These are phyloP conservation scores for Boulengeromyrus knoepffleri DNA, from an alignment of 2,113 vertebrate genomes.

Conservation along the genomic window DNA sequence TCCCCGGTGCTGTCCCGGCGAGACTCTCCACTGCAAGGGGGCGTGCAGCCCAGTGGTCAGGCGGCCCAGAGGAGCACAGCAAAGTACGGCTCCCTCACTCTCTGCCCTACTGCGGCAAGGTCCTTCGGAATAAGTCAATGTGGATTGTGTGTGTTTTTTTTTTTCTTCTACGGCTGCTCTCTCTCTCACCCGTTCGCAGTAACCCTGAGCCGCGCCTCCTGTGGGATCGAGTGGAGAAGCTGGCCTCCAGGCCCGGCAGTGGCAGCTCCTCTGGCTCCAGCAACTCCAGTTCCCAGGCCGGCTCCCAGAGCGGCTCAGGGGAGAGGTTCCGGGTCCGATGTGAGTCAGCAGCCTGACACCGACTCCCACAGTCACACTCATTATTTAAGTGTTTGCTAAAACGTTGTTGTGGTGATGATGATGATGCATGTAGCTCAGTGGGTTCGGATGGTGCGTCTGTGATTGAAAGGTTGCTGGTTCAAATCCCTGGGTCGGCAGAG, in stretches of 20 bases:
- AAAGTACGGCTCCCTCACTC: slow-evolving; percentile 59
- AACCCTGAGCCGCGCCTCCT: slow-evolving; percentile 84
- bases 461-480: not conserved
- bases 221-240: slow-evolving; percentile 93
- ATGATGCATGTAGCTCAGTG: not conserved
- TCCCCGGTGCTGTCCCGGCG: slow-evolving; percentile 85
- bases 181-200: slow-evolving; percentile 44
- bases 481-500: not conserved
- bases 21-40: slow-evolving; percentile 83
- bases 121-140: not conserved
- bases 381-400: not conserved
- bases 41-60: slow-evolving; percentile 66
- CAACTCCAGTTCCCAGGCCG: slow-evolving; percentile 83
- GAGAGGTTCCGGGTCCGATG: slow-evolving; percentile 87
- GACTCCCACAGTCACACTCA: not conserved
- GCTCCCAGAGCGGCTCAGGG: slow-evolving; percentile 87
- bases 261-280: slow-evolving; percentile 93
- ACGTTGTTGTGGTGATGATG: not conserved
- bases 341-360: slow-evolving; percentile 52
- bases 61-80: slow-evolving; percentile 72
- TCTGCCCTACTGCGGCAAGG: not conserved
- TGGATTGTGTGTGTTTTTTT: not conserved
- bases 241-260: slow-evolving; percentile 80
- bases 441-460: not conserved
- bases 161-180: not conserved